Base-by-base conservation (phyloP, 2,888 invertebrate genomes). In the Heteropelma amictum region DNA sequence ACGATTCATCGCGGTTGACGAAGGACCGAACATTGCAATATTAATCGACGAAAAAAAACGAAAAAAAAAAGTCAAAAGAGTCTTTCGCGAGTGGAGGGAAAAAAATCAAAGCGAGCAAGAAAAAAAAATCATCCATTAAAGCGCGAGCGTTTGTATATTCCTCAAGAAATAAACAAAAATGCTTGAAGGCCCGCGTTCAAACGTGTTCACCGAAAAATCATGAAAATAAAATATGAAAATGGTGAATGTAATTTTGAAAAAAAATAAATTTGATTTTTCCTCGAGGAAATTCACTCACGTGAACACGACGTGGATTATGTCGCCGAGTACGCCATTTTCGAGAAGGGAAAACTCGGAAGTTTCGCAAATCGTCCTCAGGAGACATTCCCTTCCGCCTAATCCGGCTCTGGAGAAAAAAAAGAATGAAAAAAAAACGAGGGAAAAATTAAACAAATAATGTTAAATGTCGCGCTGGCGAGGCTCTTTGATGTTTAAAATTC, bases 301-400 rank as follows among this genome's bases (percentile, higher is more conserved):
- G 79, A 94, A 91, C 61, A 94, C 86, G 30, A 93, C 90, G 84
- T 93, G 92, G 54, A 94, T 89, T 72, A 94, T 86, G 86, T 93
- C 93, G 6, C 94, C 94, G 61, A 94, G 82, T 8, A 94, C 85
- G n/a, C 94, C 94, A 84, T 93, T 93, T 83, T 92, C 90, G 70
- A 90, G 87, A 75, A 92, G 89, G 65, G 91, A 91, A 42, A 89
- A 86, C 28, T 89, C 90, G 47, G 92, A 90, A 67, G 92, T 91
- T 85, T 94, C 94, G 81, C 94, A 94, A 82, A 94, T 93, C 38
- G 92, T 90, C 78, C 93, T 89, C 63, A 93, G 89, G 58, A 94
- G 88, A 85, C 94, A 94, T 2, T 88, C 87, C 38, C 90, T 90
- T 6, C 93, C 93, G 58, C 90, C 89, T 79, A 91, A 92, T 14